Evolutionary conservation across 2,888 invertebrate genomes (phyloP).

Genomic region (Nemotelus pantherinus): DNA sequence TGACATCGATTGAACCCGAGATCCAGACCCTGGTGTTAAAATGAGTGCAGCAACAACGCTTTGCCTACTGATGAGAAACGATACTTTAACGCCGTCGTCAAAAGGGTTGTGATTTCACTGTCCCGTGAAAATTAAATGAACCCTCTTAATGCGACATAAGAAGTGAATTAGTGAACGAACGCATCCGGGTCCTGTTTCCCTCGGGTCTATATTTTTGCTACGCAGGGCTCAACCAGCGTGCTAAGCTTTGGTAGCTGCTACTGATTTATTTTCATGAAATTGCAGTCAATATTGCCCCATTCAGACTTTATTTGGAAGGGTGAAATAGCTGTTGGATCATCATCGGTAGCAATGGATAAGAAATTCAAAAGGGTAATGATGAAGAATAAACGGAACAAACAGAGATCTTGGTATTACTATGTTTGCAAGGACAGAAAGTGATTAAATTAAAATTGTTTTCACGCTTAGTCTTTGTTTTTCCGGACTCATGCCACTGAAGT

Average conservation of each 20-base stretch:
- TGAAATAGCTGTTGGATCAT: conserved; percentile 31
- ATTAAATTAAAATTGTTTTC: conserved; percentile 33
- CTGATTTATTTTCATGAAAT: conserved; percentile 42
- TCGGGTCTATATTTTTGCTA: neutral
- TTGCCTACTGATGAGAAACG: too few relatives aligned
- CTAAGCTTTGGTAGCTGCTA: neutral
- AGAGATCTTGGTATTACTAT: neutral
- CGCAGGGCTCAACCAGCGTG: neutral
- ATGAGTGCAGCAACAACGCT: too few relatives aligned
- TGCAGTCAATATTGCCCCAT: conserved; percentile 34
- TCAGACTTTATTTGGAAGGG: conserved; percentile 21
- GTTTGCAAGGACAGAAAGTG: conserved; percentile 13
- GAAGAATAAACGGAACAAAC: neutral
- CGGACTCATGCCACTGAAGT: neutral
- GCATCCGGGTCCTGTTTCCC: neutral
- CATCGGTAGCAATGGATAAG: conserved; percentile 4
- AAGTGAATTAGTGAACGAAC: conserved; percentile 43
- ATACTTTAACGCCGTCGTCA: neutral
- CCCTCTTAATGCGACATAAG: conserved; percentile 42
- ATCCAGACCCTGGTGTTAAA: too few relatives aligned
- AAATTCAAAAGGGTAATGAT: conserved; percentile 31
- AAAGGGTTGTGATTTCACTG: conserved; percentile 34
- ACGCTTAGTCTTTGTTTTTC: conserved; percentile 17
- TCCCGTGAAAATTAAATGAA: conserved; percentile 45
- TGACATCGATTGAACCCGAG: too few relatives aligned